Conservation (phyloP, 2,113 vertebrate genomes). For the Rhombomys opimus region DNA sequence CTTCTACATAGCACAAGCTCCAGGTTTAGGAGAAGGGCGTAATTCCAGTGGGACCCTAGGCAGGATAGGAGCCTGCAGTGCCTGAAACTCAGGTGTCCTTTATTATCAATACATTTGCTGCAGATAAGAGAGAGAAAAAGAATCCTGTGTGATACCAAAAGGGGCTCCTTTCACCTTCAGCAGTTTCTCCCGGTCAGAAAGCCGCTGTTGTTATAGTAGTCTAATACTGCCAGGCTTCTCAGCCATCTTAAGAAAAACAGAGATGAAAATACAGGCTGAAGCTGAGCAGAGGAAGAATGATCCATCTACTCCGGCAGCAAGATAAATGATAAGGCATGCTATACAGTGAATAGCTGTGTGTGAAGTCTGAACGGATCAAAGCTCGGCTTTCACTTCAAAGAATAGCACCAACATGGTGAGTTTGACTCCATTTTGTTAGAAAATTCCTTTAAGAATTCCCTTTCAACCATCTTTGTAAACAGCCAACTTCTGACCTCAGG, state of each 20-base stretch:
- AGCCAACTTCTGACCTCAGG: constrained; percentile 66
- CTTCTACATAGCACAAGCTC: background rate
- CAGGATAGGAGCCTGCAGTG: background rate
- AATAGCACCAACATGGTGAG: constrained; percentile 20
- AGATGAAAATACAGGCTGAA: constrained; percentile 66
- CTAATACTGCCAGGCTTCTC: constrained; percentile 51
- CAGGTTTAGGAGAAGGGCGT: background rate
- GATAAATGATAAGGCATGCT: background rate
- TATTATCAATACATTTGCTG: background rate
- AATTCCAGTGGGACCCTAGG: background rate
- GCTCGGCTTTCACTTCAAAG: constrained; percentile 68
- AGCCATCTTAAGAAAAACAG: constrained; percentile 57
- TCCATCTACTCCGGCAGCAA: background rate
- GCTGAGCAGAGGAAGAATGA: constrained; percentile 71
- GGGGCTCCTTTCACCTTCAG: background rate
- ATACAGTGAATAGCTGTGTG: constrained; percentile 70
- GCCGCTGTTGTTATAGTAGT: background rate
- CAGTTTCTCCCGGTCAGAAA: constrained; percentile 41
- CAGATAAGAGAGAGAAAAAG: background rate
- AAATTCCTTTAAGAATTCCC: constrained; percentile 61
- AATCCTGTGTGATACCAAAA: background rate
- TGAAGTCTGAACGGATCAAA: constrained; percentile 75
- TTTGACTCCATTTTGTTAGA: constrained; percentile 73
- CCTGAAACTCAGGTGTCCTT: background rate
- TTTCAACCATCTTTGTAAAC: constrained; percentile 72